Evolutionary conservation across 2,888 invertebrate species (phyloP).

Genomic region (Limnephilus auricula): DNA sequence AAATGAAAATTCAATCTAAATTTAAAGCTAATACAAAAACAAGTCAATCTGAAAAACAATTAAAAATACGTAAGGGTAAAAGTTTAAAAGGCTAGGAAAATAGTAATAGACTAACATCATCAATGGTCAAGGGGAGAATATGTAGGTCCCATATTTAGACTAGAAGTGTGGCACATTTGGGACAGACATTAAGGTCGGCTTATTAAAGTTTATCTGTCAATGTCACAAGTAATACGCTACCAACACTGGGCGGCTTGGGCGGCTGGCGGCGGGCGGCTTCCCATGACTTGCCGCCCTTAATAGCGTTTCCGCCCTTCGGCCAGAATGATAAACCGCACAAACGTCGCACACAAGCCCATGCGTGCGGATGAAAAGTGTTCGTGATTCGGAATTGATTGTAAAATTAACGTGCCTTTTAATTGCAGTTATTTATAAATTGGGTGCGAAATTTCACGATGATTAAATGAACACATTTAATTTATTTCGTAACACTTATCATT

Average conservation of each 20-base stretch:
- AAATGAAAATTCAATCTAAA: neutral
- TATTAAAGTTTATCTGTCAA: slow-evolving; percentile 43
- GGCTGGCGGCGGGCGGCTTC: neutral
- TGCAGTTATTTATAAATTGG: neutral
- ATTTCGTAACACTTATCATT: neutral
- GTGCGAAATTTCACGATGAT: neutral
- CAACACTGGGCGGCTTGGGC: neutral
- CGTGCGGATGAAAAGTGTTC: neutral
- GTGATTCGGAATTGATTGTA: neutral
- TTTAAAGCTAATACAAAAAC: neutral
- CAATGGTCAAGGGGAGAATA: neutral
- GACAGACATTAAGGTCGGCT: slow-evolving; percentile 25
- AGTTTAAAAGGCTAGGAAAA: neutral
- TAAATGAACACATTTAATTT: neutral
- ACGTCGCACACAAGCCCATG: neutral
- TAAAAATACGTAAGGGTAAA: neutral
- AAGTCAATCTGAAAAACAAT: neutral
- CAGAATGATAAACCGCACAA: neutral
- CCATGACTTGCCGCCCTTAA: neutral
- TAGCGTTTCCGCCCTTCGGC: neutral
- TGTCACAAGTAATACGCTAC: slow-evolving; percentile 27
- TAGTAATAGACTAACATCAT: neutral
- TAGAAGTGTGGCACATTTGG: neutral
- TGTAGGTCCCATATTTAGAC: neutral
- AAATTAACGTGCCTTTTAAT: neutral